Base-by-base conservation (phyloP, 2,113 vertebrate genomes). In the Chelonoidis abingdonii region DNA sequence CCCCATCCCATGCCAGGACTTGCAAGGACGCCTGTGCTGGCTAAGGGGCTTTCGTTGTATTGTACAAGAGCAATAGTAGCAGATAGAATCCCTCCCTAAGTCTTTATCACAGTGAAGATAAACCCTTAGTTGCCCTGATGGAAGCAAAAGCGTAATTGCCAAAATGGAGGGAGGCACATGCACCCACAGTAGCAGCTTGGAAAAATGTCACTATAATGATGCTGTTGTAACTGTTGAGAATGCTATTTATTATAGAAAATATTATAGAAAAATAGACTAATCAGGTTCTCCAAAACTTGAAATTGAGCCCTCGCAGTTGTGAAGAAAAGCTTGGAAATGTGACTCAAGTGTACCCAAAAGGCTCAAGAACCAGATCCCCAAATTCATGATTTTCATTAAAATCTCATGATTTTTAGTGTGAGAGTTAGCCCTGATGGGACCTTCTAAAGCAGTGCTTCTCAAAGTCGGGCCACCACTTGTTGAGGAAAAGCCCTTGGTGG, bases 11-110 rank as follows among this genome's bases (percentile, higher is more conserved):
- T 16, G 13, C 54, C 86, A n/a, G 38, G 80, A 53, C 80, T 69
- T 59, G 11, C 47, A 91, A 84, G 78, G 16, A 84, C 29, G 31
- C 6, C 16, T n/a, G 16, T 31, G 54, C 57, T 83, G 89, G 7
- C 13, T 76, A 93, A 86, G 27, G 59, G 44, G 0, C 0, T n/a
- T 93, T 83, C 0, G 2, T 1, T 0, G 10, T 38, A 3, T 0
- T 80, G 6, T 80, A 29, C 27, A 76, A 27, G 41, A 88, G 31
- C 54, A 5, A 65, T 31, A 69, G 1, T 1, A 17, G 41, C 89
- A 84, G 25, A 65, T 65, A 90, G 8, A 5, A 89, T 87, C 59
- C 90, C 41, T 7, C 47, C 89, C n/a, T 86, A 13, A 10, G 41
- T n/a, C 88, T 2, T 27, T 8, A 2, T 4, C 38, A 13, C 11